Conservation (phyloP, 2,797 vertebrate species). For the Lophius americanus region DNA sequence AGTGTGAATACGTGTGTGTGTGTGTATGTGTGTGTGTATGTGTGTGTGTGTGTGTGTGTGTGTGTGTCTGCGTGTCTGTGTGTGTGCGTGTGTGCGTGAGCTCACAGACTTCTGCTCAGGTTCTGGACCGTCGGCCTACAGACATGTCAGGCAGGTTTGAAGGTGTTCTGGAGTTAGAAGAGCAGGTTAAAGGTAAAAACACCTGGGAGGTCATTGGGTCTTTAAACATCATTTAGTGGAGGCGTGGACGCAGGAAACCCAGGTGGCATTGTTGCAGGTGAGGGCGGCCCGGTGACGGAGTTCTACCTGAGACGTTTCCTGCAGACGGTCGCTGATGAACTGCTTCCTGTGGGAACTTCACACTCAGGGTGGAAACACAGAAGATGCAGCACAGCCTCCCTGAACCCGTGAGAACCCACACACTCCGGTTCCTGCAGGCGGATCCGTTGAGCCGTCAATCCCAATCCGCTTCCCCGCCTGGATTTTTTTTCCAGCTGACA, state of each 20-base stretch:
- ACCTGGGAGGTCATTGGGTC: neutral
- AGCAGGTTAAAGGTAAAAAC: too few relatives aligned
- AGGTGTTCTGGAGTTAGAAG: neutral
- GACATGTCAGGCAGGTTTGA: neutral
- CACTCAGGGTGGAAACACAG: conserved; percentile 3
- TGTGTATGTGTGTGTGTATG: too few relatives aligned
- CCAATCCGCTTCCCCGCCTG: conserved; percentile 4
- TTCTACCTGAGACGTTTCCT: conserved; percentile 12
- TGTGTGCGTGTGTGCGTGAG: too few relatives aligned
- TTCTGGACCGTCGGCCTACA: neutral
- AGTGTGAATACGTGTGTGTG: too few relatives aligned
- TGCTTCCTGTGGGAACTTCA: conserved; percentile 29
- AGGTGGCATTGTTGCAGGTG: neutral
- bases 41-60: too few relatives aligned
- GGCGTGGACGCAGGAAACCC: neutral
- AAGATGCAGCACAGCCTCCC: conserved; percentile 6
- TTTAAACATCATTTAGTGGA: neutral
- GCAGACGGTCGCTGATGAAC: conserved; percentile 33
- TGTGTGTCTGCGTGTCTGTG: too few relatives aligned
- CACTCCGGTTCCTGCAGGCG: conserved; percentile 35
- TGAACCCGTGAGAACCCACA: conserved; percentile 27
- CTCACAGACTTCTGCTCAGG: too few relatives aligned
- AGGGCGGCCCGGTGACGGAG: conserved; percentile 28
- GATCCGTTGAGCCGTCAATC: conserved; percentile 47
- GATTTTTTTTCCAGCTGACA: conserved; percentile 1